Evolutionary conservation across 2,113 vertebrate species (phyloP).

Genomic region (Neolamprologus modestus): DNA sequence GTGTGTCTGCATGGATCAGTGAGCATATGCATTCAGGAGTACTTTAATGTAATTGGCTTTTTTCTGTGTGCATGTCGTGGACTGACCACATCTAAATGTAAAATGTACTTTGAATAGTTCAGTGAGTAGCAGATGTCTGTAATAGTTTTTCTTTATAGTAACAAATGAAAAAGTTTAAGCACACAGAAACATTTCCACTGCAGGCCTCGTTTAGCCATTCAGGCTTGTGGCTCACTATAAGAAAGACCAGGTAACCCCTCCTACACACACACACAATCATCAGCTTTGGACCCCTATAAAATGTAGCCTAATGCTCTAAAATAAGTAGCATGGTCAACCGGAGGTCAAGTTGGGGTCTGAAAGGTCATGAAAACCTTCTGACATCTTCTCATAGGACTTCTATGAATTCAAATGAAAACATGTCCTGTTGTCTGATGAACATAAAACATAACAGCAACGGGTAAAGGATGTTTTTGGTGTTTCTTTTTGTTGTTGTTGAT

Average conservation of each 20-base stretch:
- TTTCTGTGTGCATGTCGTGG: rapidly evolving
- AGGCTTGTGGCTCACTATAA: background rate
- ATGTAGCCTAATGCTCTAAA: background rate
- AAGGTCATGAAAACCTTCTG: background rate
- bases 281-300: background rate
- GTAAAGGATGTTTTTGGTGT: background rate
- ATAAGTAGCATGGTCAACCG: background rate
- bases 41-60: background rate
- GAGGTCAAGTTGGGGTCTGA: background rate
- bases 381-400: background rate
- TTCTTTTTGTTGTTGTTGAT: background rate
- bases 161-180: background rate
- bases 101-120: background rate
- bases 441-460: background rate
- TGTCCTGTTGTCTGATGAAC: background rate
- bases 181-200: background rate
- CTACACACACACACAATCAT: background rate
- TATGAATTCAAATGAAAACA: background rate
- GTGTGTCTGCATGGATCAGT: background rate
- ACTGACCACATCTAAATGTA: background rate
- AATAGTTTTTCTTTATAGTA: background rate
- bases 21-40: background rate
- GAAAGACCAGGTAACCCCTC: background rate
- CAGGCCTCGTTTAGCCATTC: background rate
- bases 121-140: background rate